These are phyloP conservation scores for Synergus itoensis DNA, from an alignment of 2,888 invertebrate species.

Conservation along the genomic window DNA sequence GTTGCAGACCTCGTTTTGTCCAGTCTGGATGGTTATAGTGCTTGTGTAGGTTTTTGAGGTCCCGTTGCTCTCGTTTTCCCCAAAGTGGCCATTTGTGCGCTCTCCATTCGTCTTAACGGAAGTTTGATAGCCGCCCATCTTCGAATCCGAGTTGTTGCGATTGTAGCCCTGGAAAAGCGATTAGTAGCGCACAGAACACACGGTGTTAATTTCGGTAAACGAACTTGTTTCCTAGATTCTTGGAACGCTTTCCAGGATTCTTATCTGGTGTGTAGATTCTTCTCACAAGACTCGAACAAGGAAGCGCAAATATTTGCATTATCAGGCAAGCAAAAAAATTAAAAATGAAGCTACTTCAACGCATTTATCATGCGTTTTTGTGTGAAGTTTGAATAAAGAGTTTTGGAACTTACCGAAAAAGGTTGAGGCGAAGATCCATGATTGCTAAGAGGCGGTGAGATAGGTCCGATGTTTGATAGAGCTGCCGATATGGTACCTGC, in stretches of 20 bases:
- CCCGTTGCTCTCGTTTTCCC: slow-evolving; percentile 56
- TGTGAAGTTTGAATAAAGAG: background rate
- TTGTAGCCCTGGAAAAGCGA: slow-evolving; percentile 73
- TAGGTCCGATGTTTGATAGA: slow-evolving; percentile 79
- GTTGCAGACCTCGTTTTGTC: slow-evolving; percentile 67
- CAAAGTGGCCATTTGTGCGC: slow-evolving; percentile 57
- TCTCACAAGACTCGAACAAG: background rate
- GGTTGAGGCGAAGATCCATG: slow-evolving; percentile 81
- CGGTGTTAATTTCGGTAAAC: slow-evolving; percentile 54
- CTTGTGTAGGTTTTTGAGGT: slow-evolving; percentile 74
- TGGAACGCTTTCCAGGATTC: background rate
- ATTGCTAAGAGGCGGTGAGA: slow-evolving; percentile 82
- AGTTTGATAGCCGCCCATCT: slow-evolving; percentile 47
- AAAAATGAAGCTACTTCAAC: slow-evolving; percentile 3
- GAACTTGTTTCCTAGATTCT: slow-evolving; percentile 39
- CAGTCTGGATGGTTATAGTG: slow-evolving; percentile 74
- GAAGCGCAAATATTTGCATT: background rate
- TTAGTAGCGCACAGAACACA: slow-evolving; percentile 71
- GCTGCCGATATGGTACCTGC: slow-evolving; percentile 88
- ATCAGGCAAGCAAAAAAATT: slow-evolving; percentile 3
- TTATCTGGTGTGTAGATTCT: slow-evolving; percentile 6
- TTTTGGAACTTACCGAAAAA: slow-evolving; percentile 83
- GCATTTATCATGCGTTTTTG: background rate
- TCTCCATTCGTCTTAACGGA: slow-evolving; percentile 50
- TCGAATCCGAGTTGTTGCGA: slow-evolving; percentile 63